Base-by-base conservation (phyloP, 1,140 invertebrate genomes). In the Drosophila mojavensis region DNA sequence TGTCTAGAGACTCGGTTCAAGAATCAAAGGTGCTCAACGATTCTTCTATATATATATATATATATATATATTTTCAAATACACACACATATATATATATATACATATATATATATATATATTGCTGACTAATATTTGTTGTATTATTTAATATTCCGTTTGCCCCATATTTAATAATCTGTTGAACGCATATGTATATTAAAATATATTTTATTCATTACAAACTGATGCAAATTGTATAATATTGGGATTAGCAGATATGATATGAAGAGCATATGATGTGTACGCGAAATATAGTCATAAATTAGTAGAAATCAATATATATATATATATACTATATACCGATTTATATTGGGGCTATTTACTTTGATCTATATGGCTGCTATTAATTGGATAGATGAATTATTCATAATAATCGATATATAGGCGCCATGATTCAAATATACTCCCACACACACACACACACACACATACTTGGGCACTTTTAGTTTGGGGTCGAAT, bases 401-500 rank as follows among this genome's bases (percentile, higher is more conserved):
- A 54, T 54, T 30, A 33, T 15, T 17, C 5, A 53, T 30, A 53
- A 53, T 28, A 54, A 54, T 17, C 30, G 51, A 36, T 36, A 36
- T 36, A 20, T 17, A 11, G 51, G 51, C 51, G 51, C 51, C 51
- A 54, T 20, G 4, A 54, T 54, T 54, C 28, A 33, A 54, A 54
- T 15, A 7, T 9, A 5, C 30, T 7, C 5, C 9, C 9, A 17
- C 24, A 58, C 54, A 20, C 17, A 24, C 15, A 28, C 43, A 17
- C 43, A 17, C 43, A 20, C 43, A 17, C 43, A 6, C n/a, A 17
- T 10, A 45, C n/a, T 6, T 5, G 3, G 2, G 4, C 26, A 24
- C 3, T 5, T 4, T 13, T 56, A 6, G 55, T 47, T 20, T 17
- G 53, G 62, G 47, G 54, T 39, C 54, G 50, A 60, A 30, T 73